Base-by-base conservation (phyloP, 2,888 invertebrate genomes). In the Diarsia rubi region DNA sequence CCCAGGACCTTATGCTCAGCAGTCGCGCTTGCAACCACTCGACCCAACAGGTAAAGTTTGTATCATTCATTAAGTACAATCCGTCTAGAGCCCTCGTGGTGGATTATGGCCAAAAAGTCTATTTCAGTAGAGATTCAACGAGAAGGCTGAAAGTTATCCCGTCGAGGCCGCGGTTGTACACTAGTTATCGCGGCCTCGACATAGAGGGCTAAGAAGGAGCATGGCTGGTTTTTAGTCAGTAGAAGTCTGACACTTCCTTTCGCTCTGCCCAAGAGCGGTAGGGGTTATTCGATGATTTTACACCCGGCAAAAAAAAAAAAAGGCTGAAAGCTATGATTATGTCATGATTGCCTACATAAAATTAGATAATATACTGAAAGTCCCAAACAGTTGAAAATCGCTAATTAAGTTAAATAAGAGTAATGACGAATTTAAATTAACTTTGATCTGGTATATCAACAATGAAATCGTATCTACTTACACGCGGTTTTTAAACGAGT, bases 371-470 rank as follows among this genome's bases (percentile, higher is more conserved):
- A 57, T 57, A 24, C 44, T 16, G 67, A 69, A 69, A 77, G 24
- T 16, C 19, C 45, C 5, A 3, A 57, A 69, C 52, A 19, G 49
- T 14, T 69, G 24, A 78, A 77, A 44, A 78, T 31, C 47, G 37
- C 66, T 60, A 83, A 70, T 78, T 67, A 70, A 27, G 14, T 67
- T 82, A 67, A 83, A 83, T 79, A 79, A 64, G n/a, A 78, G 70
- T 54, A 70, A 71, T 83, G 59, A 68, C 45, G 45, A 31, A 79
- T 79, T 79, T 79, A 71, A 78, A 68, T 68, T 65, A 65, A 52
- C 24, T 78, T 79, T 77, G 45, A 60, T 65, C 59, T 24, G 68
- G 14, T 16, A 67, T 44, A 45, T 65, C 31, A 44, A 60, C n/a
- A 54, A 47, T 68, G 63, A 68, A 63, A 45, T 11, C 31, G 21